Base-by-base conservation (phyloP, 1,140 invertebrate species). In the Drosophila athabasca region DNA sequence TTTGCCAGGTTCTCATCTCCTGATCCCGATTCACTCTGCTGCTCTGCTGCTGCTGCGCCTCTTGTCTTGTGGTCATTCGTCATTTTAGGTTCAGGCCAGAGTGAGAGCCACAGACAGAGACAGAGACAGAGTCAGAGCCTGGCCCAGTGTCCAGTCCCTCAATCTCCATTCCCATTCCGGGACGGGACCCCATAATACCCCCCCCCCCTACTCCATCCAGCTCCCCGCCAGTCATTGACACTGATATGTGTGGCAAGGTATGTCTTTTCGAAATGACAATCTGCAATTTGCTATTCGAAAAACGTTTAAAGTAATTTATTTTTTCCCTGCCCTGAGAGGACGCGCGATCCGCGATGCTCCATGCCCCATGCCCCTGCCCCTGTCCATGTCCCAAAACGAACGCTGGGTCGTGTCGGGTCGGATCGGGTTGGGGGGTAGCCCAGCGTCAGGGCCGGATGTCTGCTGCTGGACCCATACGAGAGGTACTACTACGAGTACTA, bases 261-360 rank as follows among this genome's bases (percentile, higher is more conserved):
- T 80, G 78, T 80, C 78, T 83, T 79, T 76, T 83, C 17, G 80
- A 83, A 83, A 83, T 83, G 80, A 83, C 80, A 83, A 83, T 84
- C 80, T 39, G 35, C 35, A 39, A 39, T 39, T 39, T 39, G 35
- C 35, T 39, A 39, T 39, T 39, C 35, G 35, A 39, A 39, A 39
- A 39, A 39, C 81, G 81, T 85, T 84, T 84, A 84, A 84, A 84
- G 81, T 84, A 84, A 83, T 83, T 83, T 83, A 83, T 77, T 84
- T 84, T 81, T 77, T 52, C 17, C 19, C 41, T 50, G 24, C 9
- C 57, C n/a, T n/a, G 49, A 39, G 35, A 11, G 17, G 17, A 19
- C 17, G 13, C 35, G 35, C 50, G 48, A 24, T 64, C 31, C 46
- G 52, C 60, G 62, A 65, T 39, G 49, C 59, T 55, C 72, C 66